Conservation (phyloP, 1,140 invertebrate species). For the Centruroides sculpturatus region DNA sequence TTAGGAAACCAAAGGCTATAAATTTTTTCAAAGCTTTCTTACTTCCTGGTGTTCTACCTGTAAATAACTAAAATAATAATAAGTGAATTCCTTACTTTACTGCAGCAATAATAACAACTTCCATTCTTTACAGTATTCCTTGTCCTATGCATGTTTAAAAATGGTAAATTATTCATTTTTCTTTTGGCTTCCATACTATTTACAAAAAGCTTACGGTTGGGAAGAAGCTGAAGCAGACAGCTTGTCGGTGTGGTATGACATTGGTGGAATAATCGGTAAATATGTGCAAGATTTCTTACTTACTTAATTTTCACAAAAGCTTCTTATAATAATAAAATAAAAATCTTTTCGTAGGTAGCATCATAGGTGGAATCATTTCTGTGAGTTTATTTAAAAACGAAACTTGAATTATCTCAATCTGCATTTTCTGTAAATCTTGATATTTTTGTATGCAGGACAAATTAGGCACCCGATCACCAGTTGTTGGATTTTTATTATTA, state of each 20-base stretch:
- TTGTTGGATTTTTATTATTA: constrained; percentile 9
- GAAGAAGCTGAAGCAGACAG: constrained; percentile 55
- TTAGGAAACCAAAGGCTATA: constrained; percentile 8
- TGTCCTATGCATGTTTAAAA: constrained; percentile 92
- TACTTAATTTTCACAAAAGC: too few relatives aligned
- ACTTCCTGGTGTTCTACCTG: constrained; percentile 14
- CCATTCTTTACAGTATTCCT: constrained; percentile 58
- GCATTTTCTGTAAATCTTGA: neutral
- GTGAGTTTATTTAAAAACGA: neutral
- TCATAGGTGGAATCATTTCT: neutral
- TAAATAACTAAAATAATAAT: constrained; percentile 2
- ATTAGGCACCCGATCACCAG: constrained; percentile 7
- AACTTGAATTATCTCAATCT: neutral
- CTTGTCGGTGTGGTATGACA: constrained; percentile 77
- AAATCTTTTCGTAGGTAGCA: neutral
- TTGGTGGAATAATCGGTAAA: constrained; percentile 72
- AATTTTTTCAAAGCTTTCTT: constrained; percentile 12
- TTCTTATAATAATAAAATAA: too few relatives aligned
- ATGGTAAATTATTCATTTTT: constrained; percentile 92
- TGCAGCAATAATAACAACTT: too few relatives aligned
- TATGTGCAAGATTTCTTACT: neutral
- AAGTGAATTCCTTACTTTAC: too few relatives aligned
- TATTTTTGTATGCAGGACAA: constrained; percentile 1
- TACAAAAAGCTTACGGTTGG: constrained; percentile 55
- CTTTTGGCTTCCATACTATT: constrained; percentile 87